Conservation (phyloP, 2,888 invertebrate species). For the Graphium colonna region DNA sequence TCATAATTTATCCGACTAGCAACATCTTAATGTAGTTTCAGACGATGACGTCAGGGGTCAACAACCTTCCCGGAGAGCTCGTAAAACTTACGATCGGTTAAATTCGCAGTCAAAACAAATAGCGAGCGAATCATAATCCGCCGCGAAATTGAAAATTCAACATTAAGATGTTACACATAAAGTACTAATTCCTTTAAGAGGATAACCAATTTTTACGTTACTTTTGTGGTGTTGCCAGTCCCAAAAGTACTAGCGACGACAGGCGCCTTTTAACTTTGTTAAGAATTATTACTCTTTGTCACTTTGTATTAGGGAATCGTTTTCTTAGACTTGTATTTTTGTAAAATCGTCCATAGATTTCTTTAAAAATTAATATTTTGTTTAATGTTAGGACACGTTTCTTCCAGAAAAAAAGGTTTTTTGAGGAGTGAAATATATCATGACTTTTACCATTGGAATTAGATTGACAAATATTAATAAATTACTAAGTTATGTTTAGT, state of each 20-base stretch:
- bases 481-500: too few species aligned
- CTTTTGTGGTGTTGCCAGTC: constrained; percentile 11
- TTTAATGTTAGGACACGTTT: too few species aligned
- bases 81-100: constrained; percentile 58
- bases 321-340: too few species aligned
- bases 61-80: constrained; percentile 47
- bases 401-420: too few species aligned
- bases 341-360: too few species aligned
- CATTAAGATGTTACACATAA: constrained; percentile 20
- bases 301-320: neutral
- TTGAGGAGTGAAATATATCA: too few species aligned
- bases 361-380: too few species aligned
- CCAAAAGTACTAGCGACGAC: constrained; percentile 34
- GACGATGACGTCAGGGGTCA: constrained; percentile 61
- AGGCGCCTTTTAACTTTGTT: constrained; percentile 29
- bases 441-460: too few species aligned
- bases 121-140: constrained; percentile 15
- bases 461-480: too few species aligned
- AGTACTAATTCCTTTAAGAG: constrained; percentile 23
- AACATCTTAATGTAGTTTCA: constrained; percentile 36
- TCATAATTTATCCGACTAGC: constrained; percentile 14
- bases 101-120: constrained; percentile 72
- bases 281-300: neutral
- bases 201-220: constrained; percentile 1
- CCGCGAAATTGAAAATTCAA: constrained; percentile 20